A percentile compares a stretch with the other conserved stretches of the same genome.
Evolutionary conservation across 2,113 vertebrate species (phyloP).

Genomic region (Phylloscopus whistleri): DNA sequence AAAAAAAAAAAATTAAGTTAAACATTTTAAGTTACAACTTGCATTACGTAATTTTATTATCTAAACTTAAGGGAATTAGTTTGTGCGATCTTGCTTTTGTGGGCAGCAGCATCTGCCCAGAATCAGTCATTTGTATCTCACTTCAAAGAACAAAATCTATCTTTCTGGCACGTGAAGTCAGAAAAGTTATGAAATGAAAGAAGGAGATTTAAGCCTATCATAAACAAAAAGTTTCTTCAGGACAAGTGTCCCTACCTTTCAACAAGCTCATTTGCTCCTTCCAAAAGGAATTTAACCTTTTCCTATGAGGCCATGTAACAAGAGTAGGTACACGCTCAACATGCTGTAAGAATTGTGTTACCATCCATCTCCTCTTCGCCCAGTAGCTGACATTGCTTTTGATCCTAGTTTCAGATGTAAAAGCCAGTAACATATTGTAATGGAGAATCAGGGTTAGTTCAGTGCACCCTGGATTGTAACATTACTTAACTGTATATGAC

Average conservation of each 20-base stretch:
- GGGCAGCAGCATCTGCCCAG: background rate
- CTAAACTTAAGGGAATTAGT: slow-evolving; percentile 39
- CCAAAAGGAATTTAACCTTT: slow-evolving; percentile 68
- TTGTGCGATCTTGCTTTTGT: background rate
- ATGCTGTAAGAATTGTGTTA: slow-evolving; percentile 70
- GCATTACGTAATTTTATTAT: slow-evolving; percentile 12
- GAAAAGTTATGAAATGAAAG: slow-evolving; percentile 51
- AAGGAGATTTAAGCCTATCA: slow-evolving; percentile 59
- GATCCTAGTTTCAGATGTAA: slow-evolving; percentile 68
- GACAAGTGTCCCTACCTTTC: slow-evolving; percentile 64
- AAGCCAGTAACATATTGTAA: slow-evolving; percentile 69
- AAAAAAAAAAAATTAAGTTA: background rate
- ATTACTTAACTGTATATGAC: slow-evolving; percentile 55
- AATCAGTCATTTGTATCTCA: slow-evolving; percentile 20
- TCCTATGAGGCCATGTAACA: slow-evolving; percentile 69
- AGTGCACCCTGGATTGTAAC: slow-evolving; percentile 59
- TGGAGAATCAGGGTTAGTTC: slow-evolving; percentile 67
- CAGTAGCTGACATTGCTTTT: slow-evolving; percentile 68
- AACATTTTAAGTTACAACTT: slow-evolving; percentile 25
- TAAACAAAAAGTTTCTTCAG: slow-evolving; percentile 54
- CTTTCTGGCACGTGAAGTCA: slow-evolving; percentile 45
- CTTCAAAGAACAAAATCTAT: slow-evolving; percentile 32
- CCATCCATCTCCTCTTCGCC: slow-evolving; percentile 69
- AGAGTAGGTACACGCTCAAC: slow-evolving; percentile 67
- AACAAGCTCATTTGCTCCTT: slow-evolving; percentile 67